Conservation (phyloP, 2,113 vertebrate genomes). For the Cottus gobio region DNA sequence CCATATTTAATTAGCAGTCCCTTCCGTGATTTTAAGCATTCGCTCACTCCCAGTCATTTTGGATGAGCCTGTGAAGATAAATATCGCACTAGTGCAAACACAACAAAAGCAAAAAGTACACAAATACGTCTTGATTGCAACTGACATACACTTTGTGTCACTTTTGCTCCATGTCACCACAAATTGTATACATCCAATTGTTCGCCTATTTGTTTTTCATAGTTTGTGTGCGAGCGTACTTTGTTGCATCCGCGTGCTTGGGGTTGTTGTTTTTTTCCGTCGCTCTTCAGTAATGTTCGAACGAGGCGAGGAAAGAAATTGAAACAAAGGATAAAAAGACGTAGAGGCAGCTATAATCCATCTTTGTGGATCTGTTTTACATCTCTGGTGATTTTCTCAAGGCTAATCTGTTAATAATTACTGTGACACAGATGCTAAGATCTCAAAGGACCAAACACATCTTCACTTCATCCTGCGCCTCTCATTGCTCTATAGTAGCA, state of each 20-base stretch:
- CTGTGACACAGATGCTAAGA: constrained; percentile 48
- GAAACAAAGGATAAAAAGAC: constrained; percentile 45
- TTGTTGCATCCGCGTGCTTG: neutral
- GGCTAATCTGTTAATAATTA: constrained; percentile 69
- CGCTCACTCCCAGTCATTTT: constrained; percentile 46
- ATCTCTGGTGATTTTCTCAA: constrained; percentile 47
- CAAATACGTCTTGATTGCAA: constrained; percentile 48
- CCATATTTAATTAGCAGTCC: constrained; percentile 56
- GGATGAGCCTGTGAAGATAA: constrained; percentile 59
- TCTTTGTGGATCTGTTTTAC: constrained; percentile 46
- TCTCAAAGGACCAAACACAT: constrained; percentile 53
- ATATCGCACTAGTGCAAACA: constrained; percentile 42
- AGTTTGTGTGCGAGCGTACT: neutral
- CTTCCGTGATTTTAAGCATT: constrained; percentile 52
- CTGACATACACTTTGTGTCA: constrained; percentile 53
- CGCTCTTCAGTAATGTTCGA: neutral
- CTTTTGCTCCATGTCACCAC: constrained; percentile 32
- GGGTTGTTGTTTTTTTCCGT: neutral
- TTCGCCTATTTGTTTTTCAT: constrained; percentile 10
- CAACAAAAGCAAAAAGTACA: constrained; percentile 29
- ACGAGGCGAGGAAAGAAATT: constrained; percentile 7
- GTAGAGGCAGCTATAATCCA: constrained; percentile 27
- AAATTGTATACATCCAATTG: constrained; percentile 15
- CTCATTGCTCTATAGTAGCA: constrained; percentile 19
- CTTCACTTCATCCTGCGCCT: neutral